These are phyloP conservation scores for Hydrochoerus hydrochaeris DNA, from an alignment of 2,113 vertebrate species.

Conservation along the genomic window DNA sequence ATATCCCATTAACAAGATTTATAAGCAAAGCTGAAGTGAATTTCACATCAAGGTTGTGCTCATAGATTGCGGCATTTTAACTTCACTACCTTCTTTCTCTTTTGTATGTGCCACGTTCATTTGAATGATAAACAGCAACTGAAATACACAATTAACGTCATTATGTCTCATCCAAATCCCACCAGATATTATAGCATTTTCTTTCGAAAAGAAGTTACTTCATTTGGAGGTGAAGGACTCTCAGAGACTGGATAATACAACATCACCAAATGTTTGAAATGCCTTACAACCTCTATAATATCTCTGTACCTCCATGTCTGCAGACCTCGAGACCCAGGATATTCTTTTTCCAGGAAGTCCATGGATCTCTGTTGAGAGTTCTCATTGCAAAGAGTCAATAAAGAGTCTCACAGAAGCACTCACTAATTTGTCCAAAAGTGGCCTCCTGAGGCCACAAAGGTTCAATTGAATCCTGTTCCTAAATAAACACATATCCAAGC, in stretches of 20 bases:
- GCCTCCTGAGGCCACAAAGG: background rate
- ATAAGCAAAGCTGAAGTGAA: background rate
- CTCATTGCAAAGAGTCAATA: background rate
- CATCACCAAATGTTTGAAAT: background rate
- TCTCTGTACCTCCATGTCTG: background rate
- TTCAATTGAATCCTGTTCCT: background rate
- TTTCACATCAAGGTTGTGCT: background rate
- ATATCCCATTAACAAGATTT: background rate
- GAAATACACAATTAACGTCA: slow-evolving; percentile 37
- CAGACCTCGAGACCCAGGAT: too few species aligned
- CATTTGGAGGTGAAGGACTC: background rate
- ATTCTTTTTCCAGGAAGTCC: background rate
- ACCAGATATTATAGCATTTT: background rate
- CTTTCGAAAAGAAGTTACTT: slow-evolving; percentile 40
- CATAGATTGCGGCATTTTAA: background rate
- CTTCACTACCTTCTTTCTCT: slow-evolving; percentile 32
- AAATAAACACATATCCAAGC: background rate
- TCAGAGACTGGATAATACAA: background rate
- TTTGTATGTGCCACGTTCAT: background rate
- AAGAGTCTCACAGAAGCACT: background rate
- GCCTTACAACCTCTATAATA: background rate
- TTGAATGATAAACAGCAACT: slow-evolving; percentile 19
- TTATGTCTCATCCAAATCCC: background rate
- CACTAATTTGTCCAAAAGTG: background rate
- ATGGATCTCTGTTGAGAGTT: background rate